phyloP scores from a whole-genome alignment of 2,113 vertebrate species.

The Erpornis zantholeuca region DNA sequence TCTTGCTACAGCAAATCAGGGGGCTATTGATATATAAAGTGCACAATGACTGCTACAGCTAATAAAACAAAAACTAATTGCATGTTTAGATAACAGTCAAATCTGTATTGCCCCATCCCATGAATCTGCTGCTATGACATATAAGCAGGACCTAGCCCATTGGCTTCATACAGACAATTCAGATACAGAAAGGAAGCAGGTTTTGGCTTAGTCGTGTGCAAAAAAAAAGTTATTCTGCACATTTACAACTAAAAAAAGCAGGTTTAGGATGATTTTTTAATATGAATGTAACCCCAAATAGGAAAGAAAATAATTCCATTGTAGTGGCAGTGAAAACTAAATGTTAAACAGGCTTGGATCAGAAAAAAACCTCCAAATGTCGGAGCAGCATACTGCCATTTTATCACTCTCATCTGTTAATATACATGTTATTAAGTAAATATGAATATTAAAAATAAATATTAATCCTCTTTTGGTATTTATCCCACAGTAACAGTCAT shows the following conservation, averaged over 20 bases:
- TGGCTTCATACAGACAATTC: not conserved
- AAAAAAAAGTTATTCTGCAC: not conserved
- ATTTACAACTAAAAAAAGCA: not conserved
- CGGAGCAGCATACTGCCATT: constrained; percentile 23
- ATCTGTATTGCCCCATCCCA: not conserved
- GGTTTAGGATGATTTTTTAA: not conserved
- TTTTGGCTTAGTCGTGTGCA: not conserved
- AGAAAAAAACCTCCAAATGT: not conserved
- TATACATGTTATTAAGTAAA: not conserved
- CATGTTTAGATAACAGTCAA: not conserved
- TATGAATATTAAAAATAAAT: not conserved
- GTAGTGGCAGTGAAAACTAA: not conserved
- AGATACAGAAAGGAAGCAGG: not conserved
- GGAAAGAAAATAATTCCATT: not conserved
- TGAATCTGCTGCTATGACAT: not conserved
- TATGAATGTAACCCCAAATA: not conserved
- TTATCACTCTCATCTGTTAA: constrained; percentile 9
- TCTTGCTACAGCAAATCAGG: not conserved
- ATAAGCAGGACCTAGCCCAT: not conserved
- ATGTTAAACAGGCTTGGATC: not conserved
- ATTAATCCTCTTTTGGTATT: not conserved
- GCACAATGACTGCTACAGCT: not conserved
- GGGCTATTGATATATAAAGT: not conserved
- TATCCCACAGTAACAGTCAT: not conserved
- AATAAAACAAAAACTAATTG: not conserved